Conservation (phyloP, 2,888 invertebrate species). For the Stictocephala bisonia region DNA sequence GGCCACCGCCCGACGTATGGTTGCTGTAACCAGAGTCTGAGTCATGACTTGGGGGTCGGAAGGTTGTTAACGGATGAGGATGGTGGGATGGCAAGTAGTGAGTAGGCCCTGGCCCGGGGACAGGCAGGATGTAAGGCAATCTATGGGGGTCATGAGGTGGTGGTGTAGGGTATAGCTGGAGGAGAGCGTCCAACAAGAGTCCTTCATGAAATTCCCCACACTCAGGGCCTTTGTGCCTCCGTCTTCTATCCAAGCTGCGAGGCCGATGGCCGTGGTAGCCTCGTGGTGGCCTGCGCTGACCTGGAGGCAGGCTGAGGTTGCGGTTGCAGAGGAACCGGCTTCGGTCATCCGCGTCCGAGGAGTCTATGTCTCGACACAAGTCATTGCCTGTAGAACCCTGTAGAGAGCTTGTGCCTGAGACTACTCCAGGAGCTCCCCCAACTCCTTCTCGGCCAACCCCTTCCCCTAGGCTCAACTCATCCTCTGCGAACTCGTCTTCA, state of each 20-base stretch:
- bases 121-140: conserved; percentile 54
- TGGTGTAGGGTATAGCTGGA: conserved; percentile 73
- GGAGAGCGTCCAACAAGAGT: conserved; percentile 78
- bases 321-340: conserved; percentile 54
- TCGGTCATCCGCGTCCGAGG: conserved; percentile 59
- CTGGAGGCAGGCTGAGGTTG: conserved; percentile 59
- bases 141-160: conserved; percentile 56
- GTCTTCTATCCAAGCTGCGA: conserved; percentile 65
- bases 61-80: conserved; percentile 62
- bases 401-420: conserved; percentile 62
- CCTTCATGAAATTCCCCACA: conserved; percentile 83
- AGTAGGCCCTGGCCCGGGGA: conserved; percentile 51
- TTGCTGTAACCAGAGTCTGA: conserved; percentile 90
- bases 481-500: conserved; percentile 88
- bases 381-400: conserved; percentile 60
- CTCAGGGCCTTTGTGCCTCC: conserved; percentile 64
- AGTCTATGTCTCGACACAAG: conserved; percentile 59
- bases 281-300: conserved; percentile 51
- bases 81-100: conserved; percentile 66
- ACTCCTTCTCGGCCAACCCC: conserved; percentile 60
- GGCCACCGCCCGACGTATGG: conserved; percentile 77
- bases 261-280: conserved; percentile 64
- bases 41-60: conserved; percentile 71
- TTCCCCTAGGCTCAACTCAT: conserved; percentile 72
- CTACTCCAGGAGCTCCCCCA: conserved; percentile 14